These are phyloP conservation scores for Chymomyza costata DNA, from an alignment of 1,140 invertebrate species.

Conservation along the genomic window DNA sequence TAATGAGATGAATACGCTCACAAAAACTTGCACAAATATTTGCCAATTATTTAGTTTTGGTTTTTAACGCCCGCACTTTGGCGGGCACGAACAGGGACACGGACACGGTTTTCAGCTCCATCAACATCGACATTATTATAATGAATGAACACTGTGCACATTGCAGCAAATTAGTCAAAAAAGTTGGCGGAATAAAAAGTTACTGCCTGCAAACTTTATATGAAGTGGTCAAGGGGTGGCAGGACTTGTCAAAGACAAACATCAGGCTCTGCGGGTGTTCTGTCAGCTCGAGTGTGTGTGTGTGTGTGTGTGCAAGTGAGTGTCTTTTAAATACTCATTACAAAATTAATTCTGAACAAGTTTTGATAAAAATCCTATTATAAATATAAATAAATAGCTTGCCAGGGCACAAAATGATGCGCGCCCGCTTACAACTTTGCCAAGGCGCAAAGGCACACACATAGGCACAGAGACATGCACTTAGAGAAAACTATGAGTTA, in stretches of 20 bases:
- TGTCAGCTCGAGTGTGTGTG: constrained; percentile 8
- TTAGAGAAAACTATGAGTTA: constrained; percentile 38
- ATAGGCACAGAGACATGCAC: constrained; percentile 24
- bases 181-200: constrained; percentile 35
- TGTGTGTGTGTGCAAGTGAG: constrained; percentile 16
- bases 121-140: constrained; percentile 43
- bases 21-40: constrained; percentile 59
- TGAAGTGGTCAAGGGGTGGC: not conserved
- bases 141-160: constrained; percentile 48
- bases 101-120: not conserved
- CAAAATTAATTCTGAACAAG: constrained; percentile 54
- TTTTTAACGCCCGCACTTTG: constrained; percentile 11
- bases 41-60: constrained; percentile 67
- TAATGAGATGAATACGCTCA: constrained; percentile 58
- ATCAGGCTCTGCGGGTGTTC: constrained; percentile 39
- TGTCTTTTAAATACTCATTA: constrained; percentile 69
- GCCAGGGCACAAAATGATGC: too few species aligned
- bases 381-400: constrained; percentile 71
- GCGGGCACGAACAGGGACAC: not conserved
- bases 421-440: too few species aligned
- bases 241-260: constrained; percentile 49
- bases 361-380: constrained; percentile 73
- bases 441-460: too few species aligned
- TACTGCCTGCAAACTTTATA: constrained; percentile 26
- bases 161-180: constrained; percentile 53